Evolutionary conservation across 2,113 vertebrate species (phyloP).

Genomic region (Gymnobelideus leadbeateri): DNA sequence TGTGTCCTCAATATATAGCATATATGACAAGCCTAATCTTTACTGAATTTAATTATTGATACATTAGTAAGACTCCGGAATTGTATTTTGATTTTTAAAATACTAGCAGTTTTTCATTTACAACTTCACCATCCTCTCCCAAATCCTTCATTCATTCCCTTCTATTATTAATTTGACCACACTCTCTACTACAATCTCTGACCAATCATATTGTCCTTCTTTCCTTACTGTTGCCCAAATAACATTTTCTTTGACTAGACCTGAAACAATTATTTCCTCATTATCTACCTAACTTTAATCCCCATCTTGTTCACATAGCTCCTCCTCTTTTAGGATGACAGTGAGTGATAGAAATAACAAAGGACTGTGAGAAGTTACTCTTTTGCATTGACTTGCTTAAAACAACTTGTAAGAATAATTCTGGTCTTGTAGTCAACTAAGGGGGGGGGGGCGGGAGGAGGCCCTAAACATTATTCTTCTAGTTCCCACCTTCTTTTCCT

Average conservation of each 20-base stretch:
- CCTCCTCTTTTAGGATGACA: neutral
- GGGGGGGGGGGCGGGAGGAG: too few species aligned
- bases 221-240: neutral
- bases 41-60: neutral
- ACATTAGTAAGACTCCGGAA: conserved; percentile 13
- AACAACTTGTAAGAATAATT: neutral
- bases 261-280: neutral
- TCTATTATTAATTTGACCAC: conserved; percentile 38
- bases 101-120: conserved; percentile 55
- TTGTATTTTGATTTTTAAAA: conserved; percentile 53
- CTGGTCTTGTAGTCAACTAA: neutral
- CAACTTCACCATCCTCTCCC: neutral
- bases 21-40: neutral
- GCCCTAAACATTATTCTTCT: neutral
- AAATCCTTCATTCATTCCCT: neutral
- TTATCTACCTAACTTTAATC: neutral
- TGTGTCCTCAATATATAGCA: neutral
- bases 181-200: neutral
- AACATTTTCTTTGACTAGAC: neutral
- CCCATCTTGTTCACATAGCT: neutral
- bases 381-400: neutral
- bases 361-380: neutral
- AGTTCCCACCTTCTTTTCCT: neutral
- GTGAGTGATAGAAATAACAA: neutral
- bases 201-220: neutral